Evolutionary conservation across 2,113 vertebrate species (phyloP).

Genomic region (Vimba vimba): DNA sequence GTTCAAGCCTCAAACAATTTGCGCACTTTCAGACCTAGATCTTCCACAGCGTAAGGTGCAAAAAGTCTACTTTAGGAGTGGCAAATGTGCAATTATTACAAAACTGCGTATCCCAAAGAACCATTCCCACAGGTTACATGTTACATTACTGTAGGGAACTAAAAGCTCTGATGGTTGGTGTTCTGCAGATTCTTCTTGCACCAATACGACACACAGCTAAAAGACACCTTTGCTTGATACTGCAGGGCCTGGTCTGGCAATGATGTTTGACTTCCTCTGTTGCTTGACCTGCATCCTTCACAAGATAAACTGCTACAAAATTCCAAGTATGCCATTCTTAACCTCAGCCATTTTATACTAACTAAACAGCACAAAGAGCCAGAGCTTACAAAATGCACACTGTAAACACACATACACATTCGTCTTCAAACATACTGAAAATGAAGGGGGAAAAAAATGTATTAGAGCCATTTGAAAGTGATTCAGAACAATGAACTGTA

Average conservation of each 20-base stretch:
- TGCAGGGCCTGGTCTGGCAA: neutral
- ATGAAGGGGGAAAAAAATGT: neutral
- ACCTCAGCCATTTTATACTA: conserved; percentile 16
- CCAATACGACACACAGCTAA: conserved; percentile 15
- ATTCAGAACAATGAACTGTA: conserved; percentile 36
- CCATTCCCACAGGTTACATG: neutral
- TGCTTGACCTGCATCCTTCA: conserved; percentile 47
- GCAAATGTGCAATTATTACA: neutral
- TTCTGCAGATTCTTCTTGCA: conserved; percentile 30
- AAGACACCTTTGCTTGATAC: neutral
- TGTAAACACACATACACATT: conserved; percentile 38
- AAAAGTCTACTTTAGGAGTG: conserved; percentile 26
- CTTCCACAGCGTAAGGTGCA: conserved; percentile 40
- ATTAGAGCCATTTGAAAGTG: neutral
- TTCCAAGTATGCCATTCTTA: conserved; percentile 17
- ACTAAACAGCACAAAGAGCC: conserved; percentile 36
- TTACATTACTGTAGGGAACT: neutral
- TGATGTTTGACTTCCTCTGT: conserved; percentile 19
- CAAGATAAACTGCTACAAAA: conserved; percentile 54
- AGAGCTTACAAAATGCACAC: conserved; percentile 40
- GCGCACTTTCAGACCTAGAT: neutral
- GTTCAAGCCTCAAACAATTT: neutral
- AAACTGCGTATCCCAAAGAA: conserved; percentile 17
- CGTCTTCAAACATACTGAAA: conserved; percentile 9
- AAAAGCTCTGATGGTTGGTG: conserved; percentile 6